Percentiles rank a stretch among this genome's conserved stretches.
phyloP scores from a whole-genome alignment of 1,140 invertebrate genomes.

The Ruditapes philippinarum region DNA sequence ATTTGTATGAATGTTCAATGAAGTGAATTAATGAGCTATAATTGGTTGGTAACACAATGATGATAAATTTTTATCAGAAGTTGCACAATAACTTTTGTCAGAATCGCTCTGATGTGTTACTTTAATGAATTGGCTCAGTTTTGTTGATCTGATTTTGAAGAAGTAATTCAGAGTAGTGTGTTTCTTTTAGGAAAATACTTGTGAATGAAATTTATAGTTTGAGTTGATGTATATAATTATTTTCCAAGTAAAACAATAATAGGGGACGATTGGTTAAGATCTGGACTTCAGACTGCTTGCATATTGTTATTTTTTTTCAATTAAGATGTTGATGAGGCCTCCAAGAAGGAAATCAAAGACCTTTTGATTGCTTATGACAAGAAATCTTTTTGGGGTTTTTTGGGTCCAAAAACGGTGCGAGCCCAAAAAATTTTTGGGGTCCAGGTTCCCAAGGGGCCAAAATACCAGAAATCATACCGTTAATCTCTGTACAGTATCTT shows the following conservation, averaged over 20 bases:
- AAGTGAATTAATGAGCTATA: too few relatives aligned
- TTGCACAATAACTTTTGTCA: conserved; percentile 4
- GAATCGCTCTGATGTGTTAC: neutral
- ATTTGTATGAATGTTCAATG: too few relatives aligned
- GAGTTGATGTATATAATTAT: too few relatives aligned
- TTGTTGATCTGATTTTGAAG: too few relatives aligned
- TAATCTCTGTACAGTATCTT: conserved; percentile 83
- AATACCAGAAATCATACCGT: conserved; percentile 98
- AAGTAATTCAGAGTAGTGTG: too few relatives aligned
- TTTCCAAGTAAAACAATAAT: too few relatives aligned
- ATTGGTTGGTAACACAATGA: neutral
- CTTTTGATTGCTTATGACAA: conserved; percentile 99
- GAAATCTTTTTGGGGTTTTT: conserved; percentile 98
- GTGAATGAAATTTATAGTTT: too few relatives aligned
- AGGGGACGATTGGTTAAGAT: too few relatives aligned
- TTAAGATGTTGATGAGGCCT: conserved; percentile 99
- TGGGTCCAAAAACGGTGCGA: conserved; percentile 99
- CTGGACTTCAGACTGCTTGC: too few relatives aligned
- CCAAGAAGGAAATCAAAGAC: conserved; percentile 99
- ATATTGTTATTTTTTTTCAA: too few relatives aligned
- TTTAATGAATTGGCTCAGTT: too few relatives aligned
- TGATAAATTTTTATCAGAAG: neutral
- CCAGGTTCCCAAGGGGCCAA: conserved; percentile 98
- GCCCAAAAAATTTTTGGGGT: conserved; percentile 99
- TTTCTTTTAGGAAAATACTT: too few relatives aligned